phyloP scores from a whole-genome alignment of 2,888 invertebrate genomes.

The Monoplex corrugatus region DNA sequence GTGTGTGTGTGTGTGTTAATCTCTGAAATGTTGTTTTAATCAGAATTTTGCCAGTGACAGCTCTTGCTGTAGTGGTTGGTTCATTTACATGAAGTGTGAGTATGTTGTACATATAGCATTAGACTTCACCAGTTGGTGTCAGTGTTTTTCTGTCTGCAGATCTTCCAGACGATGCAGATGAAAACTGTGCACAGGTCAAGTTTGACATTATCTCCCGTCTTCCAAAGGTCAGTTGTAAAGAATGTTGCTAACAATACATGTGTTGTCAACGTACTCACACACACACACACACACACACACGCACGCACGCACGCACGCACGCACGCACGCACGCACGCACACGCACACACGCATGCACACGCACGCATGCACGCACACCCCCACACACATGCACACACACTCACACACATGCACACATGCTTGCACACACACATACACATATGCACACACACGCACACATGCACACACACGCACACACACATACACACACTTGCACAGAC shows the following conservation, averaged over 20 bases:
- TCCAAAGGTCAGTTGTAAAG: conserved; percentile 63
- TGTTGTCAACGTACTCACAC: background rate
- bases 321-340: background rate
- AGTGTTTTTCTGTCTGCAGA: conserved; percentile 58
- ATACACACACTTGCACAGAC: no score
- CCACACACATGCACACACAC: background rate
- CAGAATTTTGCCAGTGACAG: no score
- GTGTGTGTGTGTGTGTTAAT: no score
- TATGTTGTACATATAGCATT: background rate
- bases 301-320: background rate
- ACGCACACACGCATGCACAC: background rate
- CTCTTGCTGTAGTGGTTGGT: background rate
- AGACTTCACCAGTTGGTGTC: no score
- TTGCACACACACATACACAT: no score
- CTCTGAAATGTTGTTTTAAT: no score
- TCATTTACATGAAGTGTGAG: background rate
- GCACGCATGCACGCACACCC: no score
- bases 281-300: background rate
- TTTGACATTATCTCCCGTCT: conserved; percentile 73
- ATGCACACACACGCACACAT: no score
- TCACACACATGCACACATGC: no score
- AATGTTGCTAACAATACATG: background rate
- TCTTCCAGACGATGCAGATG: conserved; percentile 66
- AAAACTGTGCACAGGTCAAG: conserved; percentile 64
- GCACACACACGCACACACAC: no score